These are phyloP conservation scores for Neopipo cinnamomea DNA, from an alignment of 2,113 vertebrate genomes.

Conservation along the genomic window DNA sequence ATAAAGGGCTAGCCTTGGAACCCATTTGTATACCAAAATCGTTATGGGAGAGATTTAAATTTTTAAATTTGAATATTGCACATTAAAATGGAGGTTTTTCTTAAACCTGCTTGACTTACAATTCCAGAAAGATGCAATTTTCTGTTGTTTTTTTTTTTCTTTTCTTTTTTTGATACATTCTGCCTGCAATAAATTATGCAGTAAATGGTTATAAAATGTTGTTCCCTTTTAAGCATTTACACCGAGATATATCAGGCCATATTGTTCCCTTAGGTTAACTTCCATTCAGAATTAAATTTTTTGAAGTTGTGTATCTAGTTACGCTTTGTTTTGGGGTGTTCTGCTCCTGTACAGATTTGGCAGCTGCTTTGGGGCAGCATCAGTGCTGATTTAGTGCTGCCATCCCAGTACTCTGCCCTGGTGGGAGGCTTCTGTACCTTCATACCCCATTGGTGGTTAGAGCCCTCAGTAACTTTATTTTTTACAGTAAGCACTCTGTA, in stretches of 20 bases:
- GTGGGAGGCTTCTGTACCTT: conserved; percentile 9
- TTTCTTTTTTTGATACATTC: not conserved
- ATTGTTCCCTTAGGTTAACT: not conserved
- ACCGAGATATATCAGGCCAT: conserved; percentile 17
- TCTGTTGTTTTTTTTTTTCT: not conserved
- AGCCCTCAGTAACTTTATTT: conserved; percentile 63
- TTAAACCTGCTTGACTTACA: conserved; percentile 10
- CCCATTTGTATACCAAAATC: conserved; percentile 46
- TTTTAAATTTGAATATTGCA: conserved; percentile 70
- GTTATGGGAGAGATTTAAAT: conserved; percentile 25
- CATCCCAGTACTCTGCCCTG: not conserved
- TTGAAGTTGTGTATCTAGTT: conserved; percentile 21
- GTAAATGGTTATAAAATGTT: conserved; percentile 36
- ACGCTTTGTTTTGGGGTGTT: conserved; percentile 24
- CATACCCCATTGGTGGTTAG: not conserved
- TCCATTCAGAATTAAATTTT: not conserved
- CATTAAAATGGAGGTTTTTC: conserved; percentile 50
- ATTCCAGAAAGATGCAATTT: conserved; percentile 10
- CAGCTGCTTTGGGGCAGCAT: conserved; percentile 28
- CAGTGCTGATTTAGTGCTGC: not conserved
- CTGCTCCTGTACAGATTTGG: conserved; percentile 25
- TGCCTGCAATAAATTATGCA: conserved; percentile 47
- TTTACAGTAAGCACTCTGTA: conserved; percentile 65
- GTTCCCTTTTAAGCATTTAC: conserved; percentile 55
- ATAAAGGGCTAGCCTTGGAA: conserved; percentile 57